Evolutionary conservation across 2,888 invertebrate genomes (phyloP).

Genomic region (Andrena hattorfiana): DNA sequence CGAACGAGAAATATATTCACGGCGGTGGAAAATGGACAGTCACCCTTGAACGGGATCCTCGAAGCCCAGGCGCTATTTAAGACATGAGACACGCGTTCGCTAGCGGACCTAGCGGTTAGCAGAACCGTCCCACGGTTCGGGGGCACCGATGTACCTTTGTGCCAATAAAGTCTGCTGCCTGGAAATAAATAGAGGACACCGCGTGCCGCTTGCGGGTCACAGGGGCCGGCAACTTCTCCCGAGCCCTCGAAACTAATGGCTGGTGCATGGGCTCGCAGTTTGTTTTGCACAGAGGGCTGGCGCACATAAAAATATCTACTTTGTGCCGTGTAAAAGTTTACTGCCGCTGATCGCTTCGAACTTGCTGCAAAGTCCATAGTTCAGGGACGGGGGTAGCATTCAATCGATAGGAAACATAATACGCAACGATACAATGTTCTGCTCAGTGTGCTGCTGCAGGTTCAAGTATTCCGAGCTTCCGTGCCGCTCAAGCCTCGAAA

Average conservation of each 20-base stretch:
- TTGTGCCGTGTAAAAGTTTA: slow-evolving; percentile 22
- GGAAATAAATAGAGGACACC: neutral
- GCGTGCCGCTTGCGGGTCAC: neutral
- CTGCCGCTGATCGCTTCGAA: slow-evolving; percentile 19
- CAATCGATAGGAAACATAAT: slow-evolving; percentile 43
- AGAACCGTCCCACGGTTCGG: neutral
- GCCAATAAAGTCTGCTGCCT: slow-evolving; percentile 8
- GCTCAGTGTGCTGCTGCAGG: neutral
- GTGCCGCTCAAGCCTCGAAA: neutral
- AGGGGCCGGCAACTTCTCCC: neutral
- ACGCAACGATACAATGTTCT: slow-evolving; percentile 23
- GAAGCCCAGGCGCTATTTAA: neutral
- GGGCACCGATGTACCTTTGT: neutral
- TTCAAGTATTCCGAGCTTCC: neutral
- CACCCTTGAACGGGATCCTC: neutral
- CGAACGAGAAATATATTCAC: slow-evolving; percentile 1
- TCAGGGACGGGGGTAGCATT: slow-evolving; percentile 35
- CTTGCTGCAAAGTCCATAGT: slow-evolving; percentile 49
- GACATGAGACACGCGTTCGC: neutral
- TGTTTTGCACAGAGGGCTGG: neutral
- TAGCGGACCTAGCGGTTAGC: neutral
- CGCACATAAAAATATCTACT: slow-evolving; percentile 41
- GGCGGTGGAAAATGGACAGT: neutral
- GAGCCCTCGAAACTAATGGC: neutral
- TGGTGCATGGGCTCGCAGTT: neutral